A percentile compares a stretch with the other conserved stretches of the same genome.
These are phyloP conservation scores for Poeciliopsis gracilis DNA, from an alignment of 2,797 vertebrate species.

Conservation along the genomic window DNA sequence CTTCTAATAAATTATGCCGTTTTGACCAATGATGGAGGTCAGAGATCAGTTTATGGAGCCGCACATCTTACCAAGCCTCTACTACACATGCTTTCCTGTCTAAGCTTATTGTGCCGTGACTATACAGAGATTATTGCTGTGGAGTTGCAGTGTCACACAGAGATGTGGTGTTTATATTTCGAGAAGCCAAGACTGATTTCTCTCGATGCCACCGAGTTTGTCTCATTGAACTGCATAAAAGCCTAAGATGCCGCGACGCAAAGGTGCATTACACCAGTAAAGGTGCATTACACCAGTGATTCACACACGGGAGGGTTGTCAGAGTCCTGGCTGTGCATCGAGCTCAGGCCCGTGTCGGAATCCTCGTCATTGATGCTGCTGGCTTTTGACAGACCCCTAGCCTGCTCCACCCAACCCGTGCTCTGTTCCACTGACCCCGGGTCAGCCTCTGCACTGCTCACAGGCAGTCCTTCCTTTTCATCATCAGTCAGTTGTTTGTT, in stretches of 20 bases:
- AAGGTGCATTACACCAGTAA: constrained; percentile 81
- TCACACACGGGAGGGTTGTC: constrained; percentile 91
- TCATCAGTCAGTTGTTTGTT: constrained; percentile 16
- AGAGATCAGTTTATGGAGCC: constrained; percentile 44
- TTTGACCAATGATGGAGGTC: constrained; percentile 28
- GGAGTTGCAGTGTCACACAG: constrained; percentile 41
- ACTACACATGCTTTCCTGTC: constrained; percentile 26
- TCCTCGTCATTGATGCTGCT: constrained; percentile 90
- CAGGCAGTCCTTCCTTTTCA: constrained; percentile 17
- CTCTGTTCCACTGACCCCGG: constrained; percentile 54
- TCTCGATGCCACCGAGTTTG: constrained; percentile 67
- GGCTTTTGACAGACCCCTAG: constrained; percentile 82
- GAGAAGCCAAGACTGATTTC: constrained; percentile 49
- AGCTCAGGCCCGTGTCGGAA: constrained; percentile 96
- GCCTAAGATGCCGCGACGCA: constrained; percentile 23
- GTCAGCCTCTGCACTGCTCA: constrained; percentile 24
- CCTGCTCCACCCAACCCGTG: constrained; percentile 84
- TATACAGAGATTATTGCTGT: constrained; percentile 62
- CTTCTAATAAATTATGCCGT: constrained; percentile 27
- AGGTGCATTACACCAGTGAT: constrained; percentile 86
- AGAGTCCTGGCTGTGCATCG: constrained; percentile 99
- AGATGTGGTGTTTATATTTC: constrained; percentile 49
- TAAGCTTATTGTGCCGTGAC: constrained; percentile 59
- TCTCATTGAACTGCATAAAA: constrained; percentile 42
- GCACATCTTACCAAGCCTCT: constrained; percentile 12